Base-by-base conservation (phyloP, 2,113 vertebrate species). In the Tychaedon coryphoeus region DNA sequence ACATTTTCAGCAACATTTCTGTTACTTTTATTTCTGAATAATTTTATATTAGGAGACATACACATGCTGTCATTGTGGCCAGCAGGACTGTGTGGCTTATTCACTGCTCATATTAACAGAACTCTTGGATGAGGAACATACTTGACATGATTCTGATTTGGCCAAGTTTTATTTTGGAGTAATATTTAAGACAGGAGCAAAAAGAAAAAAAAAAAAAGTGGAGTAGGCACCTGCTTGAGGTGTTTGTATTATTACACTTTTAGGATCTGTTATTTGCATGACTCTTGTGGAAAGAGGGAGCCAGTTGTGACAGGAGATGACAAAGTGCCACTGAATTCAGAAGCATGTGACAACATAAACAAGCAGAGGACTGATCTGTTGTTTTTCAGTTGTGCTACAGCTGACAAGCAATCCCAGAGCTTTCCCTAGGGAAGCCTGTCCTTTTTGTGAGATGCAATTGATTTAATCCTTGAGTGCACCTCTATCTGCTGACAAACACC, bases 391-490 rank as follows among this genome's bases (percentile, higher is more conserved):
- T 75, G 86, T 91, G 89, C 80, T 81, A 57, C 51, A 89, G 86
- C 72, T 83, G 82, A 74, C 61, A 72, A 89, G 84, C 5, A 7
- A 69, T 92, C 57, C 54, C 69, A 75, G 65, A 85, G 20, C 45
- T 61, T 69, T 93, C 89, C 84, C 73, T 43, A 1, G 80, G 58
- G 91, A 92, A 69, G 53, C 34, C 80, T 89, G 70, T 92, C 67
- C 60, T 90, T 74, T 71, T 19, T 36, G 48, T 42, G 84, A 92
- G 70, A 75, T 33, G 73, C 26, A 64, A 4, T 61, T 53, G 70
- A 87, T 96, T 95, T 77, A 95, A 87, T 92, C 70, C 76, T 86
- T 57, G 70, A 80, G 19, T 69, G 40, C 57, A 64, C 73, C 65
- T 77, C 76, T 71, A 0, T 64, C 47, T 84, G 33, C 38, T 38